Evolutionary conservation across 2,113 vertebrate genomes (phyloP).

Genomic region (Phalacrocorax brasilianus): DNA sequence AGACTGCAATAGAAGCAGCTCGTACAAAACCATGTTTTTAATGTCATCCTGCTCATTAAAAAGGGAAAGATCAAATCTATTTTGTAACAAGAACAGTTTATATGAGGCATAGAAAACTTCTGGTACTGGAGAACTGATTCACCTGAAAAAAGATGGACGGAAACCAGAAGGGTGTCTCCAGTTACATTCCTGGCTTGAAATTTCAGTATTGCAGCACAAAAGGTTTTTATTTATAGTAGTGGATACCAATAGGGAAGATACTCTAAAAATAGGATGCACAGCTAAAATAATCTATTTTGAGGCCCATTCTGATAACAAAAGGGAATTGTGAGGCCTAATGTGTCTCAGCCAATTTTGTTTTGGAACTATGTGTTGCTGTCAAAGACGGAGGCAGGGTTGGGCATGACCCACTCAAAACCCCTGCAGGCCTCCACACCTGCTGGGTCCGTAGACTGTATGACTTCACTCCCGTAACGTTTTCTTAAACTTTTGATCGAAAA

Average conservation of each 20-base stretch:
- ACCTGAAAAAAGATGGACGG: not conserved
- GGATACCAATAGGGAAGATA: not conserved
- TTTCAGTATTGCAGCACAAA: not conserved
- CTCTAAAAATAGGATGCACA: not conserved
- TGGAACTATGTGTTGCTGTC: not conserved
- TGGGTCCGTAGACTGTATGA: rapidly evolving
- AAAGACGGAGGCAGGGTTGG: not conserved
- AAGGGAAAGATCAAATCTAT: conserved; percentile 21
- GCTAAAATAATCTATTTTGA: not conserved
- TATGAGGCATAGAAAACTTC: not conserved
- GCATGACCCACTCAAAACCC: not conserved
- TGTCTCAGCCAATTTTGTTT: not conserved
- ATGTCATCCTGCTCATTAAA: conserved; percentile 21
- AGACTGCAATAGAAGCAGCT: not conserved
- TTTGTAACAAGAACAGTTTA: not conserved
- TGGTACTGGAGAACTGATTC: not conserved
- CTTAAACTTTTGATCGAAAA: rapidly evolving
- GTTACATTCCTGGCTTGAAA: not conserved
- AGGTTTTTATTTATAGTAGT: not conserved
- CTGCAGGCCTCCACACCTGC: not conserved
- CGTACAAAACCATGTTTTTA: not conserved
- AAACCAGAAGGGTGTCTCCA: not conserved
- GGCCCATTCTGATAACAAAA: not conserved
- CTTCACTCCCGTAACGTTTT: rapidly evolving
- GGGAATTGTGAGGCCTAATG: not conserved